Evolutionary conservation across 2,113 vertebrate species (phyloP).

Genomic region (Zapornia atra): DNA sequence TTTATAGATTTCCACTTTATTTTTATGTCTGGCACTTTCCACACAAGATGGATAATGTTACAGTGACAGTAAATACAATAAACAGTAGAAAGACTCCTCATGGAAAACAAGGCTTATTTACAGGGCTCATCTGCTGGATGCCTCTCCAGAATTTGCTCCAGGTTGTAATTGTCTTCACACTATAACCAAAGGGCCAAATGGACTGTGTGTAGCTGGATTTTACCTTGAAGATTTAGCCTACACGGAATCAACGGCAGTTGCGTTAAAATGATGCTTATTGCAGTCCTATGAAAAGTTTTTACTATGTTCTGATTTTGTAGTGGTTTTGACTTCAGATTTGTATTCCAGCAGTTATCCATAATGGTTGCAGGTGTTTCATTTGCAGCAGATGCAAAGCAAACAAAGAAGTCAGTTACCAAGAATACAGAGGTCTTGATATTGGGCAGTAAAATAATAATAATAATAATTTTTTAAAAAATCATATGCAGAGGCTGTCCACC

Average conservation of each 20-base stretch:
- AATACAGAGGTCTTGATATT: not conserved
- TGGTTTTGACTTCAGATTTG: not conserved
- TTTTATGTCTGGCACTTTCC: slow-evolving; percentile 46
- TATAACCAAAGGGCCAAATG: not conserved
- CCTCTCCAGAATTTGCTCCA: not conserved
- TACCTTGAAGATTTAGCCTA: not conserved
- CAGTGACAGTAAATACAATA: not conserved
- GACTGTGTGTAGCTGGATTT: not conserved
- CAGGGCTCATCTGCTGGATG: not conserved
- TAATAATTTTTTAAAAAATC: not conserved
- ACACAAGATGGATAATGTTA: not conserved
- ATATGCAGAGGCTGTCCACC: not conserved
- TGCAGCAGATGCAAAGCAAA: not conserved
- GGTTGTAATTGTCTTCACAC: not conserved
- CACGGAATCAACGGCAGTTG: not conserved
- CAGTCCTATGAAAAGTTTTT: not conserved
- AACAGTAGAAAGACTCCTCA: not conserved
- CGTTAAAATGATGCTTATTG: not conserved
- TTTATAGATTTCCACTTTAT: slow-evolving; percentile 59
- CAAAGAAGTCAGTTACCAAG: not conserved
- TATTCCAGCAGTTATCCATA: not conserved
- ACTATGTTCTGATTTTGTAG: not conserved
- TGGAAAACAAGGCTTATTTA: not conserved
- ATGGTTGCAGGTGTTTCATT: not conserved
- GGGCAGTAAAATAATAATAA: not conserved